Base-by-base conservation (phyloP, 2,888 invertebrate species). In the Mythimna lalbum region DNA sequence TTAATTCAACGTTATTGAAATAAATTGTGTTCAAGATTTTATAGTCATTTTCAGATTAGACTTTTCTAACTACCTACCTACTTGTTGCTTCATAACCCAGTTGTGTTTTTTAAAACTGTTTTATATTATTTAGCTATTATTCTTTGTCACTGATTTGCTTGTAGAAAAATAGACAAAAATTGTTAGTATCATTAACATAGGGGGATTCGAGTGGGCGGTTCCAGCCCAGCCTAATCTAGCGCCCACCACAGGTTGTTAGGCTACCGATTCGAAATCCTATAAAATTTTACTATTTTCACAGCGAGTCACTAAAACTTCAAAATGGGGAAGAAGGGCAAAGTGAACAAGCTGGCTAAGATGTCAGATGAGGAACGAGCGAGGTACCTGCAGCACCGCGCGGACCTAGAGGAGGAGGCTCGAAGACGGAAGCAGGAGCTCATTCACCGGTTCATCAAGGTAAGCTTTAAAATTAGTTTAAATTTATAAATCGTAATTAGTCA, bases 291-390 rank as follows among this genome's bases (percentile, higher is more conserved):
- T n/a, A 0, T 14, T 43, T 63, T 39, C 19, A 50, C 43, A 72
- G 66, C 27, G 23, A 19, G 19, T 14, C 49, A n/a, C 19, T 92
- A 81, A 72, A 55, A 9, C n/a, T 10, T 19, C 94, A 90, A 97
- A 77, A 95, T 96, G 95, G 92, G 93, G 84, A 98, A 98, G 93
- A 98, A 98, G 90, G 96, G 97, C 39, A 97, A 98, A 92, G 97
- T 97, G 52, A 97, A 97, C 89, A 98, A 98, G 90, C 91, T 98
- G 86, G 97, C 98, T 27, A 97, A 97, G 85, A 98, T 98, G 98
- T 98, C 97, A 0, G 98, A 98, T 78, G 98, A 98, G 90, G 98
- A 98, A 89, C 96, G 98, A 4, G 97, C 97, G 0, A 95, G 98
- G 68, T 98, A 98, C 91, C 93, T 98, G 63, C 98, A 98, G 89